phyloP scores from a whole-genome alignment of 2,888 invertebrate genomes.

The Lycophotia porphyrea region DNA sequence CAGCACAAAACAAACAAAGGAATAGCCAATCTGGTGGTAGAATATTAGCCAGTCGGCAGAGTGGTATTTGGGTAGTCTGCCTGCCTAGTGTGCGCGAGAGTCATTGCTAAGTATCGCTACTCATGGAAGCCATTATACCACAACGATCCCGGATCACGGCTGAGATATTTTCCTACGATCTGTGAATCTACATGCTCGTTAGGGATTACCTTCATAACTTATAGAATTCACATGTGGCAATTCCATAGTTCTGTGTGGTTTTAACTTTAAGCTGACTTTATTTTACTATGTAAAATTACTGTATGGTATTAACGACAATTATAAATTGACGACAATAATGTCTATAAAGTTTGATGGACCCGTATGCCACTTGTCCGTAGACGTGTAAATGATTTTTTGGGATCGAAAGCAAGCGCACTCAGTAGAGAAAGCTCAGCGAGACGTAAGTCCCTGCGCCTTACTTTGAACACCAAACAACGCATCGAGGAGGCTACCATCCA shows the following conservation, averaged over 20 bases:
- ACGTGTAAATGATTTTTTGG: slow-evolving; percentile 33
- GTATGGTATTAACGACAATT: background rate
- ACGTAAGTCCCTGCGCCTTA: slow-evolving; percentile 71
- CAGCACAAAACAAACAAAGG: background rate
- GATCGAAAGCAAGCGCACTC: slow-evolving; percentile 54
- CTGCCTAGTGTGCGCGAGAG: background rate
- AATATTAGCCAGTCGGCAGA: background rate
- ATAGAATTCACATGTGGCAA: background rate
- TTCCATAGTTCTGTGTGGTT: background rate
- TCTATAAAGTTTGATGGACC: slow-evolving; percentile 6
- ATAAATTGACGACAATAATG: slow-evolving; percentile 2
- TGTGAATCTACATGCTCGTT: background rate
- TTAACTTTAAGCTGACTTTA: background rate
- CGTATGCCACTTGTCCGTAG: background rate
- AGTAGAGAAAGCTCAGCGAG: slow-evolving; percentile 62
- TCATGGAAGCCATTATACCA: background rate
- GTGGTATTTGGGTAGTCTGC: background rate
- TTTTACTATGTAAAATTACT: background rate
- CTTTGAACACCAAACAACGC: slow-evolving; percentile 64
- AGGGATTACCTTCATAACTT: background rate
- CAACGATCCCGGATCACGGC: background rate
- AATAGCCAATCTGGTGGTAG: background rate
- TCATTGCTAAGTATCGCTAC: background rate
- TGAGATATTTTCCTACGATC: background rate
- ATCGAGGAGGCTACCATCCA: slow-evolving; percentile 59